Conservation (phyloP, 1,140 invertebrate genomes). For the Calephelis nemesis region DNA sequence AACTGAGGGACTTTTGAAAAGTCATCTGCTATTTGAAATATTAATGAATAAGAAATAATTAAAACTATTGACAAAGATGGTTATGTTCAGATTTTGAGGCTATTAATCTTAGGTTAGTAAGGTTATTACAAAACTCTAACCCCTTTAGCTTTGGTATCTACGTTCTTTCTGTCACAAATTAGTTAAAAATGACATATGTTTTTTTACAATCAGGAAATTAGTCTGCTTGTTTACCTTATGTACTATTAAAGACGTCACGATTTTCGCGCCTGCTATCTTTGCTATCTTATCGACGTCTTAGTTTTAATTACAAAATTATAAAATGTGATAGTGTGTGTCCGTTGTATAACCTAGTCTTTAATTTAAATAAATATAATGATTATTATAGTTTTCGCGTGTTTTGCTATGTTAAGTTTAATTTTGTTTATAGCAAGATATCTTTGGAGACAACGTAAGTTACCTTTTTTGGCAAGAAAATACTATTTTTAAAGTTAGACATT, state of each 20-base stretch:
- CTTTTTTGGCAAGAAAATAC: background rate
- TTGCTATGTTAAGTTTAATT: background rate
- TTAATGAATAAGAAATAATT: too few species aligned
- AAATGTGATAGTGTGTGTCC: background rate
- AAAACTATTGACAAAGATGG: too few species aligned
- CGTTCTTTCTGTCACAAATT: too few species aligned
- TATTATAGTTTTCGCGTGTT: constrained; percentile 1
- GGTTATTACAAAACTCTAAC: too few species aligned
- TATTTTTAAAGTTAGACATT: background rate
- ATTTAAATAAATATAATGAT: background rate
- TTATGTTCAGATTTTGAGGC: too few species aligned
- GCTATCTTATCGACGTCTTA: constrained; percentile 5
- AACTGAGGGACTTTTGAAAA: too few species aligned
- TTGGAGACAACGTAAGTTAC: constrained; percentile 2
- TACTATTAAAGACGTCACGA: background rate
- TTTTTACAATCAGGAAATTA: too few species aligned
- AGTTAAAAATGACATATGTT: too few species aligned
- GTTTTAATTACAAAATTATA: constrained; percentile 1
- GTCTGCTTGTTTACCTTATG: background rate
- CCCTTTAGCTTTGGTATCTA: too few species aligned
- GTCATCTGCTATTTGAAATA: too few species aligned
- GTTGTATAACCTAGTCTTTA: background rate
- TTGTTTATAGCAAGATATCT: background rate
- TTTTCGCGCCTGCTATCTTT: background rate
- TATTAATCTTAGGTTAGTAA: too few species aligned